Evolutionary conservation across 2,113 vertebrate species (phyloP).

Genomic region (Dendrocopos noguchii): DNA sequence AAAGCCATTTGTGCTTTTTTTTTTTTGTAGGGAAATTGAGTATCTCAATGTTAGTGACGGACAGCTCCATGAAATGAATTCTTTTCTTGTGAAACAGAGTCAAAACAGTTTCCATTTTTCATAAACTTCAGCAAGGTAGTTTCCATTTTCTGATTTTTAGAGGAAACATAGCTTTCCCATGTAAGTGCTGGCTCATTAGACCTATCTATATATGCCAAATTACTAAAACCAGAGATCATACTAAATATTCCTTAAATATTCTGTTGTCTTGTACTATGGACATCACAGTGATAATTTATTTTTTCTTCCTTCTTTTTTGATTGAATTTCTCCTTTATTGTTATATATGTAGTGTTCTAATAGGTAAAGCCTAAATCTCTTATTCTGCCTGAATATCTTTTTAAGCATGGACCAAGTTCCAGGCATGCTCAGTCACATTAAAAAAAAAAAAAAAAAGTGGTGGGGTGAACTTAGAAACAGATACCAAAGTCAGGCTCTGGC

Average conservation of each 20-base stretch:
- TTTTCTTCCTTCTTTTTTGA: neutral
- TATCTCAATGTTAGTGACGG: constrained; percentile 66
- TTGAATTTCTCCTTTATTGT: neutral
- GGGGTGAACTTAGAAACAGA: neutral
- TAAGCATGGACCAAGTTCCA: neutral
- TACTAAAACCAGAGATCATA: neutral
- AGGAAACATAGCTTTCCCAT: constrained; percentile 14
- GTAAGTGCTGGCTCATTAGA: constrained; percentile 31
- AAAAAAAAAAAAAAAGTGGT: neutral
- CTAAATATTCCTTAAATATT: constrained; percentile 12
- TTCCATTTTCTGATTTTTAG: constrained; percentile 59
- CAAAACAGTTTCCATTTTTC: constrained; percentile 66
- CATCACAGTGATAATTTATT: neutral
- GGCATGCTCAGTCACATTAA: neutral
- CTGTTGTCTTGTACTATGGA: neutral
- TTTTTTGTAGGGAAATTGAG: constrained; percentile 66
- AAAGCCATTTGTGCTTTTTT: constrained; percentile 81
- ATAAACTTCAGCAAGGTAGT: constrained; percentile 46
- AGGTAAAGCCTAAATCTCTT: neutral
- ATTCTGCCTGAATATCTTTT: neutral
- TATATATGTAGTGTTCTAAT: neutral
- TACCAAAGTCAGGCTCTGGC: neutral
- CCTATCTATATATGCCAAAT: constrained; percentile 19
- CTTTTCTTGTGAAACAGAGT: constrained; percentile 69
- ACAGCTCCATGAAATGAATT: constrained; percentile 71